Conservation (phyloP, 2,113 vertebrate species). For the Eublepharis macularius region DNA sequence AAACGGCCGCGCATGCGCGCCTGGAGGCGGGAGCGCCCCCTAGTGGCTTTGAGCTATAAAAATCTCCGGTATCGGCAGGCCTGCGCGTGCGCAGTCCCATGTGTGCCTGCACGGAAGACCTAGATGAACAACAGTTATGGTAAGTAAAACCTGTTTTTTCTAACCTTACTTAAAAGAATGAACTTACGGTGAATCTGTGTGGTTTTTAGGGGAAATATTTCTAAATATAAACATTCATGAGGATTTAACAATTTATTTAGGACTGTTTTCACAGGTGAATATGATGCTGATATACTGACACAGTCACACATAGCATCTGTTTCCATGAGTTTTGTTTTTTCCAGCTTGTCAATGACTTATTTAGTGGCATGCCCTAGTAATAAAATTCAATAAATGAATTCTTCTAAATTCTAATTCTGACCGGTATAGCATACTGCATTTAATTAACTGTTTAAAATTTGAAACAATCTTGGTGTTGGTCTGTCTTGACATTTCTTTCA, state of each 20-base stretch:
- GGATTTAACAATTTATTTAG: neutral
- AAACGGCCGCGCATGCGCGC: too few species aligned
- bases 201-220: neutral
- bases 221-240: neutral
- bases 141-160: too few species aligned
- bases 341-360: conserved; percentile 1
- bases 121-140: too few species aligned
- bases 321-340: neutral
- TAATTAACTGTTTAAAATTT: neutral
- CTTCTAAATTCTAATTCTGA: neutral
- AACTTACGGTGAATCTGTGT: neutral
- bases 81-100: too few species aligned
- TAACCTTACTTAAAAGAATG: neutral
- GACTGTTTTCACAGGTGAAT: neutral
- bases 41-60: too few species aligned
- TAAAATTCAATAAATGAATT: neutral
- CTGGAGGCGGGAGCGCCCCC: too few species aligned
- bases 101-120: too few species aligned
- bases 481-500: conserved; percentile 20
- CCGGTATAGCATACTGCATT: neutral
- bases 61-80: too few species aligned
- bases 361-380: neutral
- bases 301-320: neutral
- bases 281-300: neutral
- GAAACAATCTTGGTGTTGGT: neutral